Conservation (phyloP, 2,888 invertebrate genomes). For the Camptogramma bilineatum region DNA sequence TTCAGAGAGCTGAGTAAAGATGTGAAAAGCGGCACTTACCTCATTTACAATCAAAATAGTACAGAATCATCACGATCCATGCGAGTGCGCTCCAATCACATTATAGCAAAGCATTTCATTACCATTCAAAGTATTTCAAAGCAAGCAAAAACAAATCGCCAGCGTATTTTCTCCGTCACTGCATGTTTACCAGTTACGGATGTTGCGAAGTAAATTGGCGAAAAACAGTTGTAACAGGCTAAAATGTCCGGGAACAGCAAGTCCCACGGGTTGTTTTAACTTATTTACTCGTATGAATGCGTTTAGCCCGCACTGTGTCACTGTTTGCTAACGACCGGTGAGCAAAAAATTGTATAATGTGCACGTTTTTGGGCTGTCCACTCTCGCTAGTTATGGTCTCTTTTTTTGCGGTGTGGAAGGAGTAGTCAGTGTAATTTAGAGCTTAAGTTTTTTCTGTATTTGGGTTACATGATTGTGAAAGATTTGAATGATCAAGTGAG, state of each 20-base stretch:
- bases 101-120: not conserved
- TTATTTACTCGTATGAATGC: conserved; percentile 39
- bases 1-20: not conserved
- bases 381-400: not conserved
- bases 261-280: conserved; percentile 40
- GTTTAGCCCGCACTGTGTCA: conserved; percentile 36
- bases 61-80: not conserved
- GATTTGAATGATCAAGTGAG: not conserved
- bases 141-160: conserved; percentile 5
- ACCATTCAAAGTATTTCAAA: conserved; percentile 4
- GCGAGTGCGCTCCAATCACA: not conserved
- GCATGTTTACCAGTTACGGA: conserved; percentile 30
- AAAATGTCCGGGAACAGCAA: conserved; percentile 32
- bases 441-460: not conserved
- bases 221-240: conserved; percentile 46
- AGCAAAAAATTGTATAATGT: conserved; percentile 15
- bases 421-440: not conserved
- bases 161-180: conserved; percentile 26
- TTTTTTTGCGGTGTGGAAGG: not conserved
- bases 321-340: conserved; percentile 22
- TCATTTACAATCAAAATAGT: conserved; percentile 1
- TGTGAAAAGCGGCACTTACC: not conserved
- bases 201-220: conserved; percentile 45
- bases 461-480: not conserved
- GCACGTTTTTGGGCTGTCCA: not conserved